A percentile compares a stretch with the other conserved stretches of the same genome.
These are phyloP conservation scores for Tolmerus cingulatus DNA, from an alignment of 2,888 invertebrate genomes.

Conservation along the genomic window DNA sequence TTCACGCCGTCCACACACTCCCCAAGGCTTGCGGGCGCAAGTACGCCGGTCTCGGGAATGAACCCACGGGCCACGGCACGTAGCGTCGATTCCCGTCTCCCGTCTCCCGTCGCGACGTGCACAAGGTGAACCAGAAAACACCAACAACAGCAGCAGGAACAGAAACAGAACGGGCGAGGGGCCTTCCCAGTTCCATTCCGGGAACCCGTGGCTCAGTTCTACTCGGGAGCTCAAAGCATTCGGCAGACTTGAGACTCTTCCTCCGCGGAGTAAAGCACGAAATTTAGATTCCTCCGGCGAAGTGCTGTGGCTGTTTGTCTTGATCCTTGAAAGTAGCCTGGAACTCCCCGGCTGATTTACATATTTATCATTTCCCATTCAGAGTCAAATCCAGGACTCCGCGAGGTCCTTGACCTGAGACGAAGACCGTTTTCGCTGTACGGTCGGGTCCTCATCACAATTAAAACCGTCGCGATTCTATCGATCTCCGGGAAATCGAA, in stretches of 20 bases:
- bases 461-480: background rate
- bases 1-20: background rate
- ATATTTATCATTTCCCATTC: background rate
- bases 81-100: slow-evolving; percentile 12
- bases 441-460: background rate
- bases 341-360: background rate
- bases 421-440: background rate
- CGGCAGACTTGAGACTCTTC: background rate
- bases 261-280: background rate
- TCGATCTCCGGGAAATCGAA: background rate
- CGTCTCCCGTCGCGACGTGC: background rate
- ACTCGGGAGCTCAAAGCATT: slow-evolving; percentile 46
- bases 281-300: background rate
- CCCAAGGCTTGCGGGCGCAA: background rate
- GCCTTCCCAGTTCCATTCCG: slow-evolving; percentile 21
- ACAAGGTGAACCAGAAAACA: background rate
- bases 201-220: slow-evolving; percentile 45
- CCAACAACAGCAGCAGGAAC: background rate
- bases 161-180: background rate
- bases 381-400: background rate
- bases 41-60: slow-evolving; percentile 8
- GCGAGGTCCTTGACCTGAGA: background rate
- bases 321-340: background rate
- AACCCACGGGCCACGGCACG: background rate
- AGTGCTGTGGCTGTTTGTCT: background rate